These are phyloP conservation scores for Pristionchus entomophagus DNA, from an alignment of 2,888 invertebrate species.

Conservation along the genomic window DNA sequence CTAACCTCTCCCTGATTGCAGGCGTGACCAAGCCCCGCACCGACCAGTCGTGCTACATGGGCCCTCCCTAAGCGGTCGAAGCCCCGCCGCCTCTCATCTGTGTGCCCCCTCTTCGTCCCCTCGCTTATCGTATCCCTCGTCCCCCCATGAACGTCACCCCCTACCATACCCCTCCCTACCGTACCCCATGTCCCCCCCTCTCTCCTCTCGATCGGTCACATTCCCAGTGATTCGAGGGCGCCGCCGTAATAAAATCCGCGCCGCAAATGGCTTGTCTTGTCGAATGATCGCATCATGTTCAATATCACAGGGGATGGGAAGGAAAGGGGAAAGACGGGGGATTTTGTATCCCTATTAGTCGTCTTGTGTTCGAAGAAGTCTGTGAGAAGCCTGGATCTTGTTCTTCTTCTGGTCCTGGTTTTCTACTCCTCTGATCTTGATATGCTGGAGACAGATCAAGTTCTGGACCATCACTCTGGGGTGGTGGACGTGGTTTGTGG, in stretches of 20 bases:
- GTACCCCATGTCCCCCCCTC: background rate
- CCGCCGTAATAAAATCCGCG: slow-evolving; percentile 1
- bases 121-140: background rate
- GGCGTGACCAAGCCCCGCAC: background rate
- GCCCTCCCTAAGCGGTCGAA: background rate
- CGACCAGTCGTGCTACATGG: slow-evolving; percentile 13
- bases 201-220: background rate
- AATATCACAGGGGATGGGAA: background rate
- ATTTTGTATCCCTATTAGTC: no score
- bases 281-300: background rate
- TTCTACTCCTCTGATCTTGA: background rate
- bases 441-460: background rate
- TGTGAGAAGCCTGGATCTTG: background rate
- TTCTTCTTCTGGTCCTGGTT: background rate
- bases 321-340: background rate
- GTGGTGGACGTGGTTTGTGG: no score
- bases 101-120: background rate
- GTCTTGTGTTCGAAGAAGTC: no score
- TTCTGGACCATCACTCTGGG: background rate
- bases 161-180: background rate
- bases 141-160: no score
- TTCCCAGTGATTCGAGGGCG: background rate
- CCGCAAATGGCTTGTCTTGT: slow-evolving; percentile 21
- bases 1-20: background rate
- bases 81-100: background rate